Base-by-base conservation (phyloP, 2,113 vertebrate species). In the Hemicordylus capensis region DNA sequence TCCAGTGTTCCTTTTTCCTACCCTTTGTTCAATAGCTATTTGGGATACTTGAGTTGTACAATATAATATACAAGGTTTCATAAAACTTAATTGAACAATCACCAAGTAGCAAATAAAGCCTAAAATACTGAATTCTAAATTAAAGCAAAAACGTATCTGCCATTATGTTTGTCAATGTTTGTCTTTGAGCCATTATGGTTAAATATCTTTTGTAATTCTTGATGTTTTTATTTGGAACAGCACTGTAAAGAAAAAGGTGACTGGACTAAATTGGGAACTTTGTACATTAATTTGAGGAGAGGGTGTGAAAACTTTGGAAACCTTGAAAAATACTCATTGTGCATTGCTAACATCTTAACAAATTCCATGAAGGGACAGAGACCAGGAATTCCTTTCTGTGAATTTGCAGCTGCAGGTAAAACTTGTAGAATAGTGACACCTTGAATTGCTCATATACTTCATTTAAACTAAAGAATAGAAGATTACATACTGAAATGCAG, bases 361-460 rank as follows among this genome's bases (percentile, higher is more conserved):
- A 93, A 93, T 63, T 96, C 97, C 77, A 90, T 92, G 88, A 96
- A 96, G 90, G 94, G 94, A 87, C 89, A 97, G 81, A 97, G 85
- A 89, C 91, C 94, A 89, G 88, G 85, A 10, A 92, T 98, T 93
- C 98, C 98, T 63, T 99, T 98, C 76, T 97, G 96, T 93, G 93
- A 94, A 88, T 99, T 99, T 92, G 96, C 97, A 75, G 96, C 98
- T 93, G 94, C 95, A 92, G 97, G 98, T 99, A 96, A 95, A 94
- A 88, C 85, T 81, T 26, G 24, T 70, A 19, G 15, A 81, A 87
- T 37, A 77, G 37, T 69, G 15, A 69, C 19, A 39, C 3, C 20
- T 69, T 69, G 67, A 15, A 69, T 37, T 39, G 67, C 37, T 19
- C 67, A 67, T 17, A 20, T 34, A 39, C 14, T 39, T 69, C 22